Conservation (phyloP, 2,888 invertebrate genomes). For the Euphydryas editha region DNA sequence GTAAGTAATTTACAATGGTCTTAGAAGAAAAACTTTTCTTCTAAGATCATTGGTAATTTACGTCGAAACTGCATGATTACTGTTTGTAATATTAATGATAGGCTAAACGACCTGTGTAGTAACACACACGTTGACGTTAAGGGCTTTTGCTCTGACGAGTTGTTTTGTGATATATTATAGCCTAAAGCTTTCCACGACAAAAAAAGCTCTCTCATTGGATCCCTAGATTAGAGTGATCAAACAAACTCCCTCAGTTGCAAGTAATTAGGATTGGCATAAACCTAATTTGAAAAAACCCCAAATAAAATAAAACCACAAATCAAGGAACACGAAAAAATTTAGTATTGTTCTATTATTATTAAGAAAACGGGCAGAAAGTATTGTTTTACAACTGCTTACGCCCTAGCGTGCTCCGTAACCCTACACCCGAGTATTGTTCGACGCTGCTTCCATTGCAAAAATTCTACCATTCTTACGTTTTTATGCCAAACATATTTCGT, state of each 20-base stretch:
- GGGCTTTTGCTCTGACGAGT: no score
- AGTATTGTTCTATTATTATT: constrained; percentile 23
- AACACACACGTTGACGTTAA: no score
- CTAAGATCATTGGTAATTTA: no score
- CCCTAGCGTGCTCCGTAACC: constrained; percentile 32
- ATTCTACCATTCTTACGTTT: constrained; percentile 50
- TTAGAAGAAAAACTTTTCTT: no score
- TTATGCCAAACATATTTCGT: constrained; percentile 37
- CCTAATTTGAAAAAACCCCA: not conserved
- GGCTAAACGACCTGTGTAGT: no score
- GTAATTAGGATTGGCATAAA: not conserved
- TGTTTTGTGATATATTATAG: no score
- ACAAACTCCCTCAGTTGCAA: not conserved
- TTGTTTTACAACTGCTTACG: constrained; percentile 30
- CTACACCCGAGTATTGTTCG: constrained; percentile 32
- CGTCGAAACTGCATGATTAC: no score
- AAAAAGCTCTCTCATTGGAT: not conserved
- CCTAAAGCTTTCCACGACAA: no score
- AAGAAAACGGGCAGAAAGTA: constrained; percentile 20
- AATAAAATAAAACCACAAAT: constrained; percentile 20
- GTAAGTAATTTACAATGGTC: no score
- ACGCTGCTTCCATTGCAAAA: constrained; percentile 47
- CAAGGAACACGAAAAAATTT: constrained; percentile 17
- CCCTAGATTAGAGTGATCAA: not conserved
- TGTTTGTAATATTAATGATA: no score